Conservation (phyloP, 2,888 invertebrate species). For the Eristalinus sepulchralis region DNA sequence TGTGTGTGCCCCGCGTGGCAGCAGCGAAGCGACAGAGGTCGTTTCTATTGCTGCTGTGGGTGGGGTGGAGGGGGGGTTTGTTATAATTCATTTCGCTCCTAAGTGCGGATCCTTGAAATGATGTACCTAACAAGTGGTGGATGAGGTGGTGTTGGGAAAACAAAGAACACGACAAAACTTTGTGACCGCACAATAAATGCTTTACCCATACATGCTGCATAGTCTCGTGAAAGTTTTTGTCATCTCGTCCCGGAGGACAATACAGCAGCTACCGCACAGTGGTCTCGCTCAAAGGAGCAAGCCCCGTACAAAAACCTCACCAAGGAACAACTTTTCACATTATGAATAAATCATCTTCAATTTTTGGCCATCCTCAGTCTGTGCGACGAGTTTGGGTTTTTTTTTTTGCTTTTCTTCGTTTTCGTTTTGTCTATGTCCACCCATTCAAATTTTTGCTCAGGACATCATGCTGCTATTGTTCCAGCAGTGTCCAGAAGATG, state of each 20-base stretch:
- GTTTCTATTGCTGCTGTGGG: background rate
- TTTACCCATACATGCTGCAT: constrained; percentile 60
- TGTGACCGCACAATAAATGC: constrained; percentile 70
- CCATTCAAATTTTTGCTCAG: constrained; percentile 32
- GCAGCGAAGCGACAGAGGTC: background rate
- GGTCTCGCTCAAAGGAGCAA: constrained; percentile 57
- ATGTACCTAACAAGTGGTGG: constrained; percentile 13
- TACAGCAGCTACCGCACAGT: constrained; percentile 36
- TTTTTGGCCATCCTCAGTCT: constrained; percentile 51
- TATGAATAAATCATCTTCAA: constrained; percentile 71
- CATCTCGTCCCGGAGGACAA: constrained; percentile 58
- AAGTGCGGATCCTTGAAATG: constrained; percentile 56
- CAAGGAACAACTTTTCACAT: constrained; percentile 69
- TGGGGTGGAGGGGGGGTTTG: constrained; percentile 37
- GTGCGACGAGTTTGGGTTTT: background rate
- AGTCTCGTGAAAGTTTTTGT: constrained; percentile 66
- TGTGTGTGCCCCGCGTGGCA: background rate
- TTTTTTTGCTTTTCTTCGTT: background rate
- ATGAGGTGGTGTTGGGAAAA: constrained; percentile 51
- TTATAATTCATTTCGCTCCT: constrained; percentile 63
- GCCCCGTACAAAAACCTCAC: constrained; percentile 33
- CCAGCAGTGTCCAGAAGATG: constrained; percentile 5
- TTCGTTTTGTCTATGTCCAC: background rate
- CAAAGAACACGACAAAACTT: constrained; percentile 69
- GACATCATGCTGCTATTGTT: constrained; percentile 40